Percentiles rank a stretch among this genome's conserved stretches.
phyloP scores from a whole-genome alignment of 30 jellyfish, hydroid and myxozoan genomes.

The Sanderia malayensis region DNA sequence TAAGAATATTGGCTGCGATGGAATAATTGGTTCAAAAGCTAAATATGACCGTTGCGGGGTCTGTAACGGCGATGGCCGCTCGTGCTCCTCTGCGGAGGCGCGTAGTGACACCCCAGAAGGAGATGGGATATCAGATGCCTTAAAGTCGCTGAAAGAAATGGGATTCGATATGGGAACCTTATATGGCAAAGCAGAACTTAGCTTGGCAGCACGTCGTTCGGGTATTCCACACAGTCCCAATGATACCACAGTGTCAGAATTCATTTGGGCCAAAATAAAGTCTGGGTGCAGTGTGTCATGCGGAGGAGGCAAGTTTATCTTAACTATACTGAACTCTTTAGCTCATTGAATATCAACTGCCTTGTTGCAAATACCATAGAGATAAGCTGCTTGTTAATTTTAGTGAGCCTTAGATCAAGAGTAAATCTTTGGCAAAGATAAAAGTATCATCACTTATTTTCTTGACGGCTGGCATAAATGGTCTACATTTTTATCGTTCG shows the following conservation, averaged over 20 bases:
- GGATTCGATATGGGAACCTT: slow-evolving; percentile 97
- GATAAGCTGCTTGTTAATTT: too few relatives aligned
- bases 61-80: slow-evolving; percentile 95
- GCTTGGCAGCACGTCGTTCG: slow-evolving; percentile 74
- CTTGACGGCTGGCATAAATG: too few relatives aligned
- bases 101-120: slow-evolving; percentile 84
- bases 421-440: too few relatives aligned
- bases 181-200: slow-evolving; percentile 76
- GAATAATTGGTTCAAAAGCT: slow-evolving; percentile 76
- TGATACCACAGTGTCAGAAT: slow-evolving; percentile 54
- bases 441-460: too few relatives aligned
- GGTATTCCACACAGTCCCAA: slow-evolving; percentile 80
- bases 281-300: slow-evolving; percentile 98
- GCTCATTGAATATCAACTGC: too few relatives aligned
- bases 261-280: slow-evolving; percentile 89
- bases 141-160: slow-evolving; percentile 88
- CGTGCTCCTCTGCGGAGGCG: slow-evolving; percentile 82
- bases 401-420: too few relatives aligned
- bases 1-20: slow-evolving; percentile 96
- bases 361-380: too few relatives aligned
- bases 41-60: slow-evolving; percentile 98
- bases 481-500: too few relatives aligned
- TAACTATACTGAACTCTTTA: too few relatives aligned
- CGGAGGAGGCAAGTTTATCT: slow-evolving; percentile 94
- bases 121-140: slow-evolving; percentile 96